A percentile compares a stretch with the other conserved stretches of the same genome.
These are phyloP conservation scores for Ischnus inquisitorius DNA, from an alignment of 2,888 invertebrate species.

Conservation along the genomic window DNA sequence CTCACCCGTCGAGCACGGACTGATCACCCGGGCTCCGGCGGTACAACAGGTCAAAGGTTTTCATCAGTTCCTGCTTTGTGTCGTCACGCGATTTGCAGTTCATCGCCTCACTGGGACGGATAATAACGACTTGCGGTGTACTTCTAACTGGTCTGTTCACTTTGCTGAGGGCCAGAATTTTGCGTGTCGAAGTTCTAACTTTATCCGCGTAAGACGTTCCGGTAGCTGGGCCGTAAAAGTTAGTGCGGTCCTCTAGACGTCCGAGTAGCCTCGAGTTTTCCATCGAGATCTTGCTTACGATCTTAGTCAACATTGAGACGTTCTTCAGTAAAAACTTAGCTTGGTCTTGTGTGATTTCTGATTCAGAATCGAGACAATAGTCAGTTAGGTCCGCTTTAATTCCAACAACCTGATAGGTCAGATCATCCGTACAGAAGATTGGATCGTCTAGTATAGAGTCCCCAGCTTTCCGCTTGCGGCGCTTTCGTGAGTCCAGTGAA, in stretches of 20 bases:
- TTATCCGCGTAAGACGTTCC: background rate
- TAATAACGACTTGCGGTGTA: background rate
- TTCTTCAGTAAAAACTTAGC: background rate
- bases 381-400: background rate
- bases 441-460: background rate
- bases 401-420: background rate
- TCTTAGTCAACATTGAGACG: background rate
- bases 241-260: background rate
- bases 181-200: background rate
- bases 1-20: no score
- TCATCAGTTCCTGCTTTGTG: conserved; percentile 18
- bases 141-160: background rate
- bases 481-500: background rate
- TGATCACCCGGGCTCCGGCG: no score
- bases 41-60: conserved; percentile 15
- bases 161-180: conserved; percentile 4
- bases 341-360: background rate
- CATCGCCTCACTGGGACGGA: conserved; percentile 1
- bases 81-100: conserved; percentile 3
- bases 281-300: background rate
- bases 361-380: background rate
- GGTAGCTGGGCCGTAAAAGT: background rate
- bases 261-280: conserved; percentile 7
- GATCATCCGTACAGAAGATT: background rate
- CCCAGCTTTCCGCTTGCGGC: background rate